Evolutionary conservation across 1,140 invertebrate species (phyloP).

Genomic region (Plodia interpunctella): DNA sequence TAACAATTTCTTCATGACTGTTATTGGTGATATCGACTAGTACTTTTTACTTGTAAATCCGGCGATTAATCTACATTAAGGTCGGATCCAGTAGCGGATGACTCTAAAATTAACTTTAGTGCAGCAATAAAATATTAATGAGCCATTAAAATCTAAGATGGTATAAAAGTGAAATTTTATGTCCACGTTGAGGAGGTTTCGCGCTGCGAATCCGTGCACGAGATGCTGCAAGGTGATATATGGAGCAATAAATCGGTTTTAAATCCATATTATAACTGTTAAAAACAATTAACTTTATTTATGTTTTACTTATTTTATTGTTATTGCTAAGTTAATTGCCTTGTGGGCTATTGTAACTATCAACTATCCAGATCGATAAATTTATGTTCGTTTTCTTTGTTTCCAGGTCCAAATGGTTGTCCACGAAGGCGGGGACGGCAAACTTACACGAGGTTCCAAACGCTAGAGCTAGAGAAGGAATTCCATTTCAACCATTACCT

Average conservation of each 20-base stretch:
- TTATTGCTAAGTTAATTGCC: constrained; percentile 2
- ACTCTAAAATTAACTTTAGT: constrained; percentile 71
- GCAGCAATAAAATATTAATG: constrained; percentile 70
- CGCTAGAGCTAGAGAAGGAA: constrained; percentile 97
- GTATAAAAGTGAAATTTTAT: constrained; percentile 72
- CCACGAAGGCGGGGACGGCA: constrained; percentile 94
- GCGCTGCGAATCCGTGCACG: constrained; percentile 48
- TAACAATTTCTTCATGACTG: constrained; percentile 1
- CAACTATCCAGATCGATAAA: constrained; percentile 8
- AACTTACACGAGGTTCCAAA: constrained; percentile 97
- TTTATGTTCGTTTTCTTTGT: constrained; percentile 39
- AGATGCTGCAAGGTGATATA: constrained; percentile 45
- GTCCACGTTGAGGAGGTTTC: constrained; percentile 44
- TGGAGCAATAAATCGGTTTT: constrained; percentile 54
- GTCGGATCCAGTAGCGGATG: constrained; percentile 63
- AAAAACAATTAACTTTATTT: constrained; percentile 17
- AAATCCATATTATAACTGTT: constrained; percentile 23
- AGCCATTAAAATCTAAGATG: constrained; percentile 72
- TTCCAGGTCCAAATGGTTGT: constrained; percentile 96
- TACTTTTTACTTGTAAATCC: constrained; percentile 9
- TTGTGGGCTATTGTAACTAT: not conserved
- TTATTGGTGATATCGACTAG: constrained; percentile 2
- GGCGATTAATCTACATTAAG: constrained; percentile 52
- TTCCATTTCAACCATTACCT: constrained; percentile 99
- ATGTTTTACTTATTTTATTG: constrained; percentile 18